Evolutionary conservation across 2,888 invertebrate genomes (phyloP).

Genomic region (Lucinisca nassula): DNA sequence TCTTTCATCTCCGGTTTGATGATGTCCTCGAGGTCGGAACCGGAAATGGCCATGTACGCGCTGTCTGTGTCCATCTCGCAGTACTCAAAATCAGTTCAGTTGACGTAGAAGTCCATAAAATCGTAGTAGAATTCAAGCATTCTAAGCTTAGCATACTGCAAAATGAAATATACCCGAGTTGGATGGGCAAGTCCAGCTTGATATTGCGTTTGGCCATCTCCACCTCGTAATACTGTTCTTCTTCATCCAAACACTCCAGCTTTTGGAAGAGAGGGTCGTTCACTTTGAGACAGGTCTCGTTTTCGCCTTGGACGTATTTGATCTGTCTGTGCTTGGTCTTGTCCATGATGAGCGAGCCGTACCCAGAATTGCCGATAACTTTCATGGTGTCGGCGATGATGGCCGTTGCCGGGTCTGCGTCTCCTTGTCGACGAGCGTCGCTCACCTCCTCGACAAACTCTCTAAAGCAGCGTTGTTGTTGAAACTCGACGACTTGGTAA

Average conservation of each 20-base stretch:
- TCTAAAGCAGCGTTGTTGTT: background rate
- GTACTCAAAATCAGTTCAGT: conserved; percentile 37
- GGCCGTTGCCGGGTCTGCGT: too few species aligned
- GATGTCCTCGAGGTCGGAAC: background rate
- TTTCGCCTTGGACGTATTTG: too few species aligned
- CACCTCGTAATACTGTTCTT: conserved; percentile 37
- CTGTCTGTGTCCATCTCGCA: conserved; percentile 66
- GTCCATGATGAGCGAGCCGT: too few species aligned
- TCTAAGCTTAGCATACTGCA: conserved; percentile 59
- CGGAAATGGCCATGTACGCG: conserved; percentile 28
- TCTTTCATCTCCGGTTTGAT: conserved; percentile 15
- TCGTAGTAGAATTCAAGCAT: conserved; percentile 47
- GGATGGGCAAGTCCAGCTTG: conserved; percentile 43
- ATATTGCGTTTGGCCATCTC: conserved; percentile 33
- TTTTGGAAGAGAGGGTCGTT: conserved; percentile 26
- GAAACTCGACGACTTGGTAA: conserved; percentile 18
- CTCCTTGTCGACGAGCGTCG: background rate
- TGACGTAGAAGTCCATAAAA: conserved; percentile 32
- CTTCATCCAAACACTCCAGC: conserved; percentile 13
- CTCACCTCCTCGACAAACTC: conserved; percentile 2
- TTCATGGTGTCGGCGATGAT: too few species aligned
- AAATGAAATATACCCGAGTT: conserved; percentile 56
- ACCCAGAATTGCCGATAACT: too few species aligned
- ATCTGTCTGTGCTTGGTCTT: too few species aligned
- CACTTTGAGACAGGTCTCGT: background rate